Evolutionary conservation across 2,797 vertebrate genomes (phyloP).

Genomic region (Rhadinocentrus ornatus): DNA sequence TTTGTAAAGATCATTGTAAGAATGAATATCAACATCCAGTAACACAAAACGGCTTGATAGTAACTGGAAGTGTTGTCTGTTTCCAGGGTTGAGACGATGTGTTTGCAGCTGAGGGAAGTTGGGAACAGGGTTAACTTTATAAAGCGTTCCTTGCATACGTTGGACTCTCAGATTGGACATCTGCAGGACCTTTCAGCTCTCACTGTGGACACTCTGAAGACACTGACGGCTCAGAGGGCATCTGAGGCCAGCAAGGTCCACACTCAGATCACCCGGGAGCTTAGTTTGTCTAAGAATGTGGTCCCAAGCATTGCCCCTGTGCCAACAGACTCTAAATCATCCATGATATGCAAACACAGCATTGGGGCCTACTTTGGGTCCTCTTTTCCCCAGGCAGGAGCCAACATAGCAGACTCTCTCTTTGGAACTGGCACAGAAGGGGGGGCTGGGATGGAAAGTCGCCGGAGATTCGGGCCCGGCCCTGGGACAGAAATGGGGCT

Average conservation of each 20-base stretch:
- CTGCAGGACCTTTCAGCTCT: constrained; percentile 97
- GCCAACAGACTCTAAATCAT: constrained; percentile 87
- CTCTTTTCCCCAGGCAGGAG: constrained; percentile 84
- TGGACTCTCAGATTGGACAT: constrained; percentile 99
- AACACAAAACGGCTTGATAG: constrained; percentile 1
- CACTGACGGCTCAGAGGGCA: constrained; percentile 94
- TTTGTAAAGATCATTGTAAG: not conserved
- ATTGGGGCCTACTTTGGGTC: constrained; percentile 88
- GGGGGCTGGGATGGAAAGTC: constrained; percentile 67
- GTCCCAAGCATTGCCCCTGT: constrained; percentile 89
- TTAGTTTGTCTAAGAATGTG: constrained; percentile 97
- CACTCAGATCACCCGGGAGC: constrained; percentile 95
- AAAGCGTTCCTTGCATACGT: constrained; percentile 94
- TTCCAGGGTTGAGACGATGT: constrained; percentile 95
- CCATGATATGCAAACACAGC: constrained; percentile 90
- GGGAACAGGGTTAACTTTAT: constrained; percentile 98
- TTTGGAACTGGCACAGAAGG: constrained; percentile 85
- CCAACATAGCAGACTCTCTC: constrained; percentile 89
- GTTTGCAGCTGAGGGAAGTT: constrained; percentile 96
- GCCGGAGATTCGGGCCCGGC: constrained; percentile 76
- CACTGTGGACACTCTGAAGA: constrained; percentile 97
- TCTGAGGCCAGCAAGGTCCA: constrained; percentile 98
- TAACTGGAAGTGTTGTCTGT: constrained; percentile 35
- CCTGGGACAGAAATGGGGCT: constrained; percentile 53
- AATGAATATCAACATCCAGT: not conserved